Percentiles rank a stretch among this genome's conserved stretches.
Evolutionary conservation across 2,113 vertebrate genomes (phyloP).

Genomic region (Cranoglanis bouderius): DNA sequence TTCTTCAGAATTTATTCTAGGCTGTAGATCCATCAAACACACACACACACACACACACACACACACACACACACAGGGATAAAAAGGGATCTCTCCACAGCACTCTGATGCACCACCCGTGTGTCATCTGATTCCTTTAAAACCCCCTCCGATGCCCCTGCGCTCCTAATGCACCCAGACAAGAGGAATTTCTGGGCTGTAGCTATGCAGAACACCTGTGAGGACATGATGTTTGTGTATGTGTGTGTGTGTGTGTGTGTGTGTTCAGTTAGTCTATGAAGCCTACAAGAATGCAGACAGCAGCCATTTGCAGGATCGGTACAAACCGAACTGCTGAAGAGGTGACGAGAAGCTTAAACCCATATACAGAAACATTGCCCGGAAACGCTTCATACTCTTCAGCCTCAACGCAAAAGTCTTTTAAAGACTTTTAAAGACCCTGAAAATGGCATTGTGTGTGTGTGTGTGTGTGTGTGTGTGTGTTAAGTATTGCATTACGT

Average conservation of each 20-base stretch:
- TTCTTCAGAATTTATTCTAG: neutral
- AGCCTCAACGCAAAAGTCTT: neutral
- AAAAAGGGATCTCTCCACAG: neutral
- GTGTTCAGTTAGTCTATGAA: neutral
- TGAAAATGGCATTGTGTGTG: neutral
- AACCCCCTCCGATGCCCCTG: neutral
- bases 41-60: neutral
- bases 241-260: neutral
- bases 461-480: neutral
- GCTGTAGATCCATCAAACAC: neutral
- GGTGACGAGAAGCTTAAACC: neutral
- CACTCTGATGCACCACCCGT: neutral
- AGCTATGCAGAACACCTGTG: slow-evolving; percentile 5
- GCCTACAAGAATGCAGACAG: neutral
- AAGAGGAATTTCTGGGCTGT: neutral
- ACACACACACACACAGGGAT: neutral
- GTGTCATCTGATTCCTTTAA: slow-evolving; percentile 20
- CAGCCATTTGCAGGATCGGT: neutral
- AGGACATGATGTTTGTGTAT: neutral
- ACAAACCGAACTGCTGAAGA: neutral
- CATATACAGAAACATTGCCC: neutral
- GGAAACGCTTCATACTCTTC: neutral
- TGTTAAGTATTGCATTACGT: neutral
- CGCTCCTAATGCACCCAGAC: neutral
- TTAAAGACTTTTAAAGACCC: too few species aligned